These are phyloP conservation scores for Athripsodes cinereus DNA, from an alignment of 2,888 invertebrate species.

Conservation along the genomic window DNA sequence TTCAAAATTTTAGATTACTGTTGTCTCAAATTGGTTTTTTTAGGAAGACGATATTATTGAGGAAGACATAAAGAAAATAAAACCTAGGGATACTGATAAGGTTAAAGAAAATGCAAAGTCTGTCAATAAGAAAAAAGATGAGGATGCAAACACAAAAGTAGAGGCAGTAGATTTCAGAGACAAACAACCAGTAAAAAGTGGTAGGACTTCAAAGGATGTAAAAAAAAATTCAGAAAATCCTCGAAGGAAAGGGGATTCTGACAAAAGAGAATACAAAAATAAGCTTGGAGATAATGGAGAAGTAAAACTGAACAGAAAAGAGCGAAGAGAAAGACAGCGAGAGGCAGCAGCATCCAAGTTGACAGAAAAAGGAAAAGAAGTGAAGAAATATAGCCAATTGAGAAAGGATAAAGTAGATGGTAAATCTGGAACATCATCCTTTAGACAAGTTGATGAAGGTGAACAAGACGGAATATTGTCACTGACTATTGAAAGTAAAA, in stretches of 20 bases:
- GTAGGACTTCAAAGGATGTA: conserved; percentile 40
- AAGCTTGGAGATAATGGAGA: conserved; percentile 33
- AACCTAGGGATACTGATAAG: conserved; percentile 45
- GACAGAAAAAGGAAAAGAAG: conserved; percentile 38
- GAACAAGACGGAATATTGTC: conserved; percentile 15
- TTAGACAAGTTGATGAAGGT: conserved; percentile 28
- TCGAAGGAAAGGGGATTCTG: conserved; percentile 37
- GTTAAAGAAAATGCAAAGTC: conserved; percentile 30
- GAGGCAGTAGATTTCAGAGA: conserved; percentile 40
- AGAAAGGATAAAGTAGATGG: conserved; percentile 44
- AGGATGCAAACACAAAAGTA: conserved; percentile 35
- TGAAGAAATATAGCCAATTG: conserved; percentile 43
- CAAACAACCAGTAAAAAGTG: conserved; percentile 41
- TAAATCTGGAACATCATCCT: conserved; percentile 41
- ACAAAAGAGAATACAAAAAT: conserved; percentile 33
- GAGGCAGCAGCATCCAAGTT: conserved; percentile 37
- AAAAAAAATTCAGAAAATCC: conserved; percentile 43
- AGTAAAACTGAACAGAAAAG: conserved; percentile 39
- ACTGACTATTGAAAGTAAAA: conserved; percentile 11
- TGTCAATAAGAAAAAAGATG: conserved; percentile 38
- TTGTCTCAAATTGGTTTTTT: conserved; percentile 6
- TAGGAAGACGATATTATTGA: conserved; percentile 45
- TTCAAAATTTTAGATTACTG: too few relatives aligned
- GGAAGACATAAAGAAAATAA: conserved; percentile 46
- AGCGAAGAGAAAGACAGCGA: conserved; percentile 42